Evolutionary conservation across 2,888 invertebrate species (phyloP).

Genomic region (Rhagium mordax): DNA sequence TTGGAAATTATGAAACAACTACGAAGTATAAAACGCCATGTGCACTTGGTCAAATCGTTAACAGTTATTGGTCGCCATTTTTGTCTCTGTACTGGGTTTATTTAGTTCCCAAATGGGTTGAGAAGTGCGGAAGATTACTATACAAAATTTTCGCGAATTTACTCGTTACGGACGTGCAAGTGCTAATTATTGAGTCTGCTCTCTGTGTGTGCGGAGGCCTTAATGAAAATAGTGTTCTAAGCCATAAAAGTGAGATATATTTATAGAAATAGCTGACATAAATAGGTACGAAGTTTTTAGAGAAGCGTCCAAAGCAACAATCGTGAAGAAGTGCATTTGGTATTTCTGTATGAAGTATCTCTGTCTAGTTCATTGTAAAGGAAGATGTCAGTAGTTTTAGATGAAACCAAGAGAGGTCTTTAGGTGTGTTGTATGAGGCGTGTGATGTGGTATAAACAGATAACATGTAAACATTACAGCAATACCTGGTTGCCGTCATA

Average conservation of each 20-base stretch:
- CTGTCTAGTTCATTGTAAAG: conserved; percentile 12
- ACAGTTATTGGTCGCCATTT: too few species aligned
- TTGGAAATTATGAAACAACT: too few species aligned
- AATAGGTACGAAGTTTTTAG: too few species aligned
- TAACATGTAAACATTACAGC: conserved; percentile 63
- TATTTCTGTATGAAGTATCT: conserved; percentile 8
- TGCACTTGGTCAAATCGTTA: too few species aligned
- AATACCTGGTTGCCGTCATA: conserved; percentile 97
- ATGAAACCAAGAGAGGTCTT: conserved; percentile 18
- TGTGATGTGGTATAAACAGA: conserved; percentile 51
- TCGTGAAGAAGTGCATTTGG: not conserved
- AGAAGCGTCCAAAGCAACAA: conserved; percentile 1
- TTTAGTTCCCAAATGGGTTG: too few species aligned
- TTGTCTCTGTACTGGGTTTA: too few species aligned
- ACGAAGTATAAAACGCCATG: too few species aligned
- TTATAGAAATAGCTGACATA: not conserved
- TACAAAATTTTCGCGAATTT: too few species aligned
- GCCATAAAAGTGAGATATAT: not conserved
- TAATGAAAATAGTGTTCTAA: conserved; percentile 1
- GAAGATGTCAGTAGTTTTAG: conserved; percentile 16
- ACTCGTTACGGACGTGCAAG: too few species aligned
- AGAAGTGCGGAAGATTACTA: too few species aligned
- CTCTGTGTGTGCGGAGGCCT: too few species aligned
- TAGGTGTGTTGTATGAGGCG: conserved; percentile 44
- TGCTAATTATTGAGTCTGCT: too few species aligned